Base-by-base conservation (phyloP, 2,888 invertebrate genomes). In the Arrhopalites spinosus region DNA sequence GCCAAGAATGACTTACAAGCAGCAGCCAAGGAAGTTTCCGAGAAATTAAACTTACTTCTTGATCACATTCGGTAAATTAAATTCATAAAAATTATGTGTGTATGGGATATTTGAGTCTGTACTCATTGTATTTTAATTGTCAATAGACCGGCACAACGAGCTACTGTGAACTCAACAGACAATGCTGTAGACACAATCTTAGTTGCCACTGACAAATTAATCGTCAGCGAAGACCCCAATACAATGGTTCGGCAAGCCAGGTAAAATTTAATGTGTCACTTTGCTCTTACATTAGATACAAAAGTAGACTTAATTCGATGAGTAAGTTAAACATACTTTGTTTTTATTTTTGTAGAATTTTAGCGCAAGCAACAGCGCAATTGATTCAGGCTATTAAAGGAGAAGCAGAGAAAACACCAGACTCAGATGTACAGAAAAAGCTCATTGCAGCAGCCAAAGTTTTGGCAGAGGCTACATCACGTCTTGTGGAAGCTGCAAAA, bases 401-500 rank as follows among this genome's bases (percentile, higher is more conserved):
- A 66, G 96, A 98, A 85, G 98, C 98, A 0, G 96, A 96, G 84
- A 89, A 90, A 53, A 92, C 94, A 83, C 91, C 92, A 0, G 93
- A 93, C 85, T 91, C 94, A 0, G 96, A 96, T 73, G 89, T 92
- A n/a, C 96, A 97, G 84, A 90, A 94, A 80, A 90, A 94, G 75
- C 87, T 99, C 71, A 86, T 99, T 64, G 95, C 95, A 0, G 99
- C 99, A 0, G 99, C 99, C 20, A 97, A 97, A 85, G 79, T 74
- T 53, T 85, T 89, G 17, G 98, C 98, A 0, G 98, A 98, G 86
- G 98, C 98, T 0, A 99, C 99, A 0, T 94, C 97, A 0, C 90
- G 93, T 81, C 93, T 99, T 92, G 98, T 98, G 29, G 98, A 98
- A 86, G 96, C 97, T 0, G 97, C 97, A 0, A 89, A 98, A 76